Evolutionary conservation across 2,888 invertebrate genomes (phyloP).

Genomic region (Agriopis aurantiaria): DNA sequence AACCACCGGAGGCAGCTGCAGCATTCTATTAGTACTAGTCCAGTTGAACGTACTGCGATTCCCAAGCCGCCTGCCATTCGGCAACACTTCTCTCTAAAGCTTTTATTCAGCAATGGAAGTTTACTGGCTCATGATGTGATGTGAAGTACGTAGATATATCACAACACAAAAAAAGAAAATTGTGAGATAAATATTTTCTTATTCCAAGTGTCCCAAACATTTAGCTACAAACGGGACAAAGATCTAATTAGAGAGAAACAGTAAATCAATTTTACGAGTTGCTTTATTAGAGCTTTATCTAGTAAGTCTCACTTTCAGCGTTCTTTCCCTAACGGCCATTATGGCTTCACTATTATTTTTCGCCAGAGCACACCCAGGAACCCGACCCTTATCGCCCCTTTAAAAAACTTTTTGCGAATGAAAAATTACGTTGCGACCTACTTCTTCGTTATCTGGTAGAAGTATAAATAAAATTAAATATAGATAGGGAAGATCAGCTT

Average conservation of each 20-base stretch:
- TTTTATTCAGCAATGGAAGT: too few relatives aligned
- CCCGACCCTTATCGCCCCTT: slow-evolving; percentile 7
- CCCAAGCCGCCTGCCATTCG: too few relatives aligned
- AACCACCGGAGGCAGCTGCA: too few relatives aligned
- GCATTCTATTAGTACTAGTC: too few relatives aligned
- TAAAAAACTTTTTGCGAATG: neutral
- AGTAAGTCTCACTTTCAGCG: slow-evolving; percentile 24
- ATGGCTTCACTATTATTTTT: slow-evolving; percentile 20
- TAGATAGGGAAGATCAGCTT: too few relatives aligned
- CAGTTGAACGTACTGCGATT: too few relatives aligned
- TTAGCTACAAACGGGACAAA: slow-evolving; percentile 14
- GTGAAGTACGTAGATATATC: too few relatives aligned
- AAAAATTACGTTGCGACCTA: neutral
- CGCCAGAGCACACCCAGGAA: slow-evolving; percentile 7
- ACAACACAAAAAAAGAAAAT: neutral
- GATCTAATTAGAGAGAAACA: slow-evolving; percentile 26
- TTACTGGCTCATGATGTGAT: too few relatives aligned
- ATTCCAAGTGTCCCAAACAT: slow-evolving; percentile 18
- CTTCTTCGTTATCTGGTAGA: neutral
- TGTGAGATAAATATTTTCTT: slow-evolving; percentile 6
- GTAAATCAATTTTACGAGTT: slow-evolving; percentile 32
- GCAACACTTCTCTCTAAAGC: too few relatives aligned
- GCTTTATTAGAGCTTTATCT: slow-evolving; percentile 29
- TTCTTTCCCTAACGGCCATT: slow-evolving; percentile 23
- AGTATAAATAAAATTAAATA: neutral